phyloP scores from a whole-genome alignment of 2,797 vertebrate species.

The Pyrrhura leucotis region DNA sequence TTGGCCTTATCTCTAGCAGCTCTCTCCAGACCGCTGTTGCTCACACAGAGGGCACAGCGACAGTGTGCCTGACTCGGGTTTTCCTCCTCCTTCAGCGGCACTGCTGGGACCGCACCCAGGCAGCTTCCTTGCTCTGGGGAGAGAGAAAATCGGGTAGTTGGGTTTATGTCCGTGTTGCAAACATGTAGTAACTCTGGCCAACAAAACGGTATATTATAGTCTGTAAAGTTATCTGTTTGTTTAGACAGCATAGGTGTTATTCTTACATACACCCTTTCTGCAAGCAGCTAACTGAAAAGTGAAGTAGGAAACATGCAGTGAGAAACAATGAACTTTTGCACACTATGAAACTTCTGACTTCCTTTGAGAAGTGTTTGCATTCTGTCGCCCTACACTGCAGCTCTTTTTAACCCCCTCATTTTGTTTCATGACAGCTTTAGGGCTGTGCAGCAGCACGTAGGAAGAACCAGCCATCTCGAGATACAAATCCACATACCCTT shows the following conservation, averaged over 20 bases:
- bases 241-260: background rate
- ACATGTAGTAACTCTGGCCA: rapidly evolving
- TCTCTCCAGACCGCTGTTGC: background rate
- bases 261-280: background rate
- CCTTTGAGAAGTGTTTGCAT: background rate
- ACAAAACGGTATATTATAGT: background rate
- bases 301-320: background rate
- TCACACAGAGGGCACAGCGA: background rate
- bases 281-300: background rate
- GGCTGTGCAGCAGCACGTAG: background rate
- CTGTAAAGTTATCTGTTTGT: background rate
- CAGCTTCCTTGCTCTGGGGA: background rate
- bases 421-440: background rate
- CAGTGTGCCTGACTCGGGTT: rapidly evolving
- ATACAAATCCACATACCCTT: background rate
- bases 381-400: background rate
- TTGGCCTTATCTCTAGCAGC: background rate
- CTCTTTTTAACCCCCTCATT: background rate
- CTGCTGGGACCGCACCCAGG: background rate
- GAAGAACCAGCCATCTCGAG: background rate
- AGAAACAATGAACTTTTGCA: background rate
- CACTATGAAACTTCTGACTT: background rate
- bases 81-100: background rate
- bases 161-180: background rate
- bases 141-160: rapidly evolving